Evolutionary conservation across 1,140 invertebrate genomes (phyloP).

Genomic region (Drosophila azteca): DNA sequence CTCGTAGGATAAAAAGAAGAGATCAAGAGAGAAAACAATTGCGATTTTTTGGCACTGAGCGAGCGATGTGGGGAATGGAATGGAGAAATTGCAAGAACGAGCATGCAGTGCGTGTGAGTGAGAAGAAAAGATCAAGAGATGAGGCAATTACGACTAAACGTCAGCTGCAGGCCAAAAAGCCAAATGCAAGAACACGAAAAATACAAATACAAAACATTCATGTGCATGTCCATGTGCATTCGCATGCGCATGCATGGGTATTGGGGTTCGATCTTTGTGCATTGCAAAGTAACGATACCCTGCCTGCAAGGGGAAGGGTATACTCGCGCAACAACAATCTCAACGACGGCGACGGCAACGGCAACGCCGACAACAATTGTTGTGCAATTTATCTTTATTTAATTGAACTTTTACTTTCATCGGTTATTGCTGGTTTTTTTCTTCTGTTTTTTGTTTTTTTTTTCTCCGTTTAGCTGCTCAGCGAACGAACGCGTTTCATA

Average conservation of each 20-base stretch:
- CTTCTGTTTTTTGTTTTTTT: slow-evolving; percentile 2
- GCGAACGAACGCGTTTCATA: slow-evolving; percentile 77
- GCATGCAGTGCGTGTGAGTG: too few relatives aligned
- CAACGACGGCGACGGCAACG: background rate
- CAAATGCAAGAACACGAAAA: too few relatives aligned
- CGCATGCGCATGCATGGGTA: background rate
- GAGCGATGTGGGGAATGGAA: too few relatives aligned
- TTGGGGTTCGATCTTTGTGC: background rate
- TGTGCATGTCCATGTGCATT: background rate
- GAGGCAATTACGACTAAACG: slow-evolving; percentile 1
- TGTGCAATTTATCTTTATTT: slow-evolving; percentile 82
- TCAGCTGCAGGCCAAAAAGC: too few relatives aligned
- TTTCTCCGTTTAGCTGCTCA: slow-evolving; percentile 27
- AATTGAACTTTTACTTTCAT: slow-evolving; percentile 81
- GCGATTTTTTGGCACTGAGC: background rate
- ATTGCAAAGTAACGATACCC: too few relatives aligned
- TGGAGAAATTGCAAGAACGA: too few relatives aligned
- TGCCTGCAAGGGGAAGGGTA: too few relatives aligned
- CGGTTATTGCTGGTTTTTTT: slow-evolving; percentile 28
- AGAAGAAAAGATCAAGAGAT: background rate
- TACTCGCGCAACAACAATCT: too few relatives aligned
- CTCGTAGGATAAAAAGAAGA: too few relatives aligned
- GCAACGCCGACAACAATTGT: slow-evolving; percentile 60
- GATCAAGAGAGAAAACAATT: slow-evolving; percentile 6
- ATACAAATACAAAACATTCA: background rate